Conservation (phyloP, 2,797 vertebrate species). For the Sphenodon punctatus region DNA sequence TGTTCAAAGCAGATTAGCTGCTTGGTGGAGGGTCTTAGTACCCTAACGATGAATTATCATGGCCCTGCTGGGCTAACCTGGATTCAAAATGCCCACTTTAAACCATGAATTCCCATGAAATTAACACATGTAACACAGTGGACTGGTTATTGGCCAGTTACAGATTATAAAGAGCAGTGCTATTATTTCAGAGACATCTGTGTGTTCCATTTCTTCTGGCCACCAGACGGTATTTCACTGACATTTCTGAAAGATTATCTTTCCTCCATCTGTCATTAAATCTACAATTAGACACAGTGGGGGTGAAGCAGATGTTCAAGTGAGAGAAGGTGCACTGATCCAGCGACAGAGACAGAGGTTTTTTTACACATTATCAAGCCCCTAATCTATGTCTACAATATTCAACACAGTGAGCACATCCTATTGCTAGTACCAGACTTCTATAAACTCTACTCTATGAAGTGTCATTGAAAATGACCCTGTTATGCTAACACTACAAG, state of each 20-base stretch:
- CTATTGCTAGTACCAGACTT: background rate
- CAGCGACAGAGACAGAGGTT: background rate
- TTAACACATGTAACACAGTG: background rate
- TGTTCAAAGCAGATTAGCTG: background rate
- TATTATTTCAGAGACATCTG: background rate
- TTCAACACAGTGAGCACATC: background rate
- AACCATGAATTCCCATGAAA: background rate
- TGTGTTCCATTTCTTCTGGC: background rate
- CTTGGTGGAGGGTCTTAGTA: background rate
- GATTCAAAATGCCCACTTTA: background rate
- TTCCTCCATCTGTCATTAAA: background rate
- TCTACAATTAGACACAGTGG: background rate
- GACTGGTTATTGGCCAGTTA: background rate
- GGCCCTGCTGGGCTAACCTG: background rate
- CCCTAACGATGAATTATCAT: background rate
- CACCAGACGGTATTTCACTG: background rate
- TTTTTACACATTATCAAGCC: background rate
- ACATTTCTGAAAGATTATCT: background rate
- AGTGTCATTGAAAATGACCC: background rate
- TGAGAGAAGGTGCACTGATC: background rate
- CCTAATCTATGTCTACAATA: background rate
- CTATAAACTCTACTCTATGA: background rate
- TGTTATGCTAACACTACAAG: no score
- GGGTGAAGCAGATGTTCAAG: background rate
- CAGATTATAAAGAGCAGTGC: background rate